These are phyloP conservation scores for Limonius californicus DNA, from an alignment of 1,140 invertebrate species.

Conservation along the genomic window DNA sequence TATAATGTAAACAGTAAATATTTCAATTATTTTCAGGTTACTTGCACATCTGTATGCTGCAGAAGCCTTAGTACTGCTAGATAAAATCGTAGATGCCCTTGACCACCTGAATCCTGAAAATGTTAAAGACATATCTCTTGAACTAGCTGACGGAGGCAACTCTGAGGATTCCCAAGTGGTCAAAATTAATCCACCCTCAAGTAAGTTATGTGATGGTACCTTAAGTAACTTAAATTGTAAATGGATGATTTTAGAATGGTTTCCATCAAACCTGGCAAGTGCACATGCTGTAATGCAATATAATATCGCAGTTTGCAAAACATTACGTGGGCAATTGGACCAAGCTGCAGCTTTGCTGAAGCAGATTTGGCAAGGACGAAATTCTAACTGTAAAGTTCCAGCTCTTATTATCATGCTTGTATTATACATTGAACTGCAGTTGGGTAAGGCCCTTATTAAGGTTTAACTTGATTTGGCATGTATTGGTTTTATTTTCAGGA, in stretches of 20 bases:
- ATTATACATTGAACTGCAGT: slow-evolving; percentile 67
- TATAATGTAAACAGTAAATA: not conserved
- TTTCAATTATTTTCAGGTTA: slow-evolving; percentile 54
- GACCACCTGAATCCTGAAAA: slow-evolving; percentile 78
- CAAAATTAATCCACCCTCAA: slow-evolving; percentile 46
- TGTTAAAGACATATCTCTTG: slow-evolving; percentile 56
- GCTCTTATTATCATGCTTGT: slow-evolving; percentile 68
- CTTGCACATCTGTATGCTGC: slow-evolving; percentile 85
- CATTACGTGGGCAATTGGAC: slow-evolving; percentile 70
- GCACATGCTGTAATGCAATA: slow-evolving; percentile 71
- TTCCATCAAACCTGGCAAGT: slow-evolving; percentile 60
- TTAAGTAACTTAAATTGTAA: too few species aligned
- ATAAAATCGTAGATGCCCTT: slow-evolving; percentile 79
- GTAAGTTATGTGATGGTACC: slow-evolving; percentile 30
- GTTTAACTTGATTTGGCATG: not conserved
- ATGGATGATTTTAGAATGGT: slow-evolving; percentile 67
- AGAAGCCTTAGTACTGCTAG: slow-evolving; percentile 81
- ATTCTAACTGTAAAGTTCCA: slow-evolving; percentile 60
- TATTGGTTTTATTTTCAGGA: slow-evolving; percentile 53
- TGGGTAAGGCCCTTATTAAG: slow-evolving; percentile 51
- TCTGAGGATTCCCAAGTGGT: slow-evolving; percentile 45
- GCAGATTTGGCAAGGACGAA: slow-evolving; percentile 59
- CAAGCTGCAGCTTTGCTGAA: slow-evolving; percentile 68
- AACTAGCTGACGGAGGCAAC: slow-evolving; percentile 45
- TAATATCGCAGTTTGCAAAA: slow-evolving; percentile 75